Conservation (phyloP, 2,888 invertebrate genomes). For the Eristalis intricaria region DNA sequence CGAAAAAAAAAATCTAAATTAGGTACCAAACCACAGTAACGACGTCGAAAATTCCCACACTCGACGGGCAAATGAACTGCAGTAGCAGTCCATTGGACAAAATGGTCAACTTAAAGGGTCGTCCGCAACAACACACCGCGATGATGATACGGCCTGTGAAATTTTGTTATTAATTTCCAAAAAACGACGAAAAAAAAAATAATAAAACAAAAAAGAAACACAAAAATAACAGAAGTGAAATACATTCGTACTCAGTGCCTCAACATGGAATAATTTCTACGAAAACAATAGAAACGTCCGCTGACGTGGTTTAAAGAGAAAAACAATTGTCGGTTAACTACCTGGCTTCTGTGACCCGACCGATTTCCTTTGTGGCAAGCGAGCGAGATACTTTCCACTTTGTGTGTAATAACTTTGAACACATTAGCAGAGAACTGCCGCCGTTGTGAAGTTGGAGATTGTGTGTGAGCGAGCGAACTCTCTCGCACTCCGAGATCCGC, state of each 20-base stretch:
- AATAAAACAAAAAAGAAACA: constrained; percentile 8
- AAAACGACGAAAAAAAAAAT: constrained; percentile 16
- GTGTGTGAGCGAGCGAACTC: constrained; percentile 7
- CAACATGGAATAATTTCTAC: constrained; percentile 63
- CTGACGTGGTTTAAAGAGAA: constrained; percentile 63
- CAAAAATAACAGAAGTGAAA: constrained; percentile 46
- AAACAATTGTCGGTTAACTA: constrained; percentile 68
- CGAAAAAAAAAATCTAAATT: constrained; percentile 42
- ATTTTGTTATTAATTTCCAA: constrained; percentile 69
- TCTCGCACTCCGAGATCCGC: neutral
- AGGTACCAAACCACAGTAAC: constrained; percentile 46
- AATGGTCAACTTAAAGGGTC: constrained; percentile 69
- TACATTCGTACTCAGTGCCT: constrained; percentile 37
- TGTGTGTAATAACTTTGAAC: constrained; percentile 57
- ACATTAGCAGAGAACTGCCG: constrained; percentile 48
- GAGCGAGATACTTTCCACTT: constrained; percentile 61
- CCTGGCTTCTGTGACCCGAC: constrained; percentile 70
- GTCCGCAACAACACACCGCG: constrained; percentile 27
- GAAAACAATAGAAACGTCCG: constrained; percentile 69
- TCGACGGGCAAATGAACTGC: constrained; percentile 59
- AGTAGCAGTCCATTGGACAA: constrained; percentile 69
- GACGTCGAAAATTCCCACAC: constrained; percentile 62
- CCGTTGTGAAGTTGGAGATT: constrained; percentile 24
- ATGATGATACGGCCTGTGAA: constrained; percentile 64
- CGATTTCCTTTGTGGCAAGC: constrained; percentile 61